These are phyloP conservation scores for Holacanthella duospinosa DNA, from an alignment of 2,888 invertebrate genomes.

Conservation along the genomic window DNA sequence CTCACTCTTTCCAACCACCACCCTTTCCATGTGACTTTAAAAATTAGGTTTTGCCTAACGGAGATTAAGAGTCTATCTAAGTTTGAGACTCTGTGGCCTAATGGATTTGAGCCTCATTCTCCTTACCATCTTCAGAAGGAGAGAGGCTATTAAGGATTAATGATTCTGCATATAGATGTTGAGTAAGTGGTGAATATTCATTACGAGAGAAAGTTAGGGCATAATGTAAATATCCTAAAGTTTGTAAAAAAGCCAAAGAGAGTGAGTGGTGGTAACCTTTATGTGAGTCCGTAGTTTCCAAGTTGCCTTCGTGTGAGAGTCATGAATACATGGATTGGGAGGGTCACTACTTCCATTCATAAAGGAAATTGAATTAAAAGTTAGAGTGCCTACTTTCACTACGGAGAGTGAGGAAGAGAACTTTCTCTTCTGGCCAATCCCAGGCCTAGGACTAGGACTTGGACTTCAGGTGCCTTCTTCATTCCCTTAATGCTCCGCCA, in stretches of 20 bases:
- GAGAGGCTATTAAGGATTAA: constrained; percentile 3
- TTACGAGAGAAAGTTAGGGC: background rate
- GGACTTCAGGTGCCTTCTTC: background rate
- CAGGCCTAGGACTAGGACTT: too few relatives aligned
- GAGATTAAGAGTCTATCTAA: background rate
- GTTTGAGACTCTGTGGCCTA: background rate
- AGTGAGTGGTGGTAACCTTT: background rate
- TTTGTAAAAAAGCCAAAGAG: background rate
- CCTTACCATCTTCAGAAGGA: background rate
- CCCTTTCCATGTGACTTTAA: background rate
- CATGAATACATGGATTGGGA: background rate
- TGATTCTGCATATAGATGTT: constrained; percentile 1
- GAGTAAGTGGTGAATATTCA: constrained; percentile 1
- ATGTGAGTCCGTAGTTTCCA: background rate
- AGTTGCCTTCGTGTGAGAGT: background rate
- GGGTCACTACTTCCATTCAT: background rate
- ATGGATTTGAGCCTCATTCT: background rate
- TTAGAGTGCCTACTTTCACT: background rate
- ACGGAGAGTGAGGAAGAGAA: background rate
- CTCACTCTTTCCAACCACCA: background rate
- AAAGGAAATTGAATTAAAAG: constrained; percentile 1
- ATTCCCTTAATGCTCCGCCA: background rate
- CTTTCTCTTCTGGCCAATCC: background rate
- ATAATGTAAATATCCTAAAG: too few relatives aligned
- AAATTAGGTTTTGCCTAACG: background rate